A percentile compares a stretch with the other conserved stretches of the same genome.
These are phyloP conservation scores for Sebastes matsubarae DNA, from an alignment of 2,797 vertebrate species.

Conservation along the genomic window DNA sequence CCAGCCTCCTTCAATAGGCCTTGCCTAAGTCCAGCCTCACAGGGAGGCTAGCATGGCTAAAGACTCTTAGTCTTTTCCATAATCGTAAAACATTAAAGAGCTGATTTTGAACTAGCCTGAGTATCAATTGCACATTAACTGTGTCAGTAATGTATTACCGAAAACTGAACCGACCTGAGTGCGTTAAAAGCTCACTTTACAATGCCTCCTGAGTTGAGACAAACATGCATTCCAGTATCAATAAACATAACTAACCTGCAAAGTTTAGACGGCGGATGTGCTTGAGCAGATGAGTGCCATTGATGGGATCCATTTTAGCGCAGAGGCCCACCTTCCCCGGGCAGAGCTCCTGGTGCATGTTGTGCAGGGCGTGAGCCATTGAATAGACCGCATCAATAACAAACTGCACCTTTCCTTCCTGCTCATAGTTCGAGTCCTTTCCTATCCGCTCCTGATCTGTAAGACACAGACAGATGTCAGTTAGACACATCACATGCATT, in stretches of 20 bases:
- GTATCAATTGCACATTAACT: neutral
- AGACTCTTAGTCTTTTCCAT: neutral
- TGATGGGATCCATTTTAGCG: slow-evolving; percentile 92
- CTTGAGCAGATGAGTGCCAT: slow-evolving; percentile 92
- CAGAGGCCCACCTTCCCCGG: slow-evolving; percentile 93
- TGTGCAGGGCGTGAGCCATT: slow-evolving; percentile 95
- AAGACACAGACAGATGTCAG: slow-evolving; percentile 16
- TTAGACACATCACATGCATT: neutral
- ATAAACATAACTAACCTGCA: slow-evolving; percentile 84
- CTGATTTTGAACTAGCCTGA: neutral
- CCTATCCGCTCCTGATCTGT: slow-evolving; percentile 96
- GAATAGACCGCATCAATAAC: slow-evolving; percentile 96
- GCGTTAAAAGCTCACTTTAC: neutral
- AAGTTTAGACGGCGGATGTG: slow-evolving; percentile 95
- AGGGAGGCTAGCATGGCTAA: too few relatives aligned
- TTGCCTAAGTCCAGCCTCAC: too few relatives aligned
- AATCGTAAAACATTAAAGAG: neutral
- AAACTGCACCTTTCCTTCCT: slow-evolving; percentile 98
- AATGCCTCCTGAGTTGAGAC: neutral
- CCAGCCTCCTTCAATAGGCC: too few relatives aligned
- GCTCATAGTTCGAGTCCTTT: slow-evolving; percentile 93
- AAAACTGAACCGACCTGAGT: neutral
- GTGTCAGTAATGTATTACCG: neutral
- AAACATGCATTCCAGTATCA: neutral
- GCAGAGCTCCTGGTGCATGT: slow-evolving; percentile 94